Percentiles rank a stretch among this genome's conserved stretches.
Conservation (phyloP, 2,797 vertebrate species). For the Lateolabrax maculatus region DNA sequence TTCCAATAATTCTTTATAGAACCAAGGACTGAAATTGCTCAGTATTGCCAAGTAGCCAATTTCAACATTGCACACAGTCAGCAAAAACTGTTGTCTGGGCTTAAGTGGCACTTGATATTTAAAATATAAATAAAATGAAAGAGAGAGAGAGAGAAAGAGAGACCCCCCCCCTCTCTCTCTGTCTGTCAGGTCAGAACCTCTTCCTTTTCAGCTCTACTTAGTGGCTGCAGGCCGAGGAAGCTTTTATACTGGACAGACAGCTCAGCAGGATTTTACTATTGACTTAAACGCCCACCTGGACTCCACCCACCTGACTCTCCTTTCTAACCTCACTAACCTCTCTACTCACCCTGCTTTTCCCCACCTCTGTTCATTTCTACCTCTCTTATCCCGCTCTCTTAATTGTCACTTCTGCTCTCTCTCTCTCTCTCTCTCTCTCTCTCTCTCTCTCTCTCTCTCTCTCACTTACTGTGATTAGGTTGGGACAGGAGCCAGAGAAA, state of each 20-base stretch:
- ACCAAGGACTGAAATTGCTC: constrained; percentile 30
- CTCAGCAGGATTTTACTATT: constrained; percentile 67
- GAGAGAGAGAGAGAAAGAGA: constrained; percentile 21
- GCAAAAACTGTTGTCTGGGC: constrained; percentile 66
- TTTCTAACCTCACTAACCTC: constrained; percentile 21
- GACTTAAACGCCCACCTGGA: constrained; percentile 55
- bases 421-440: neutral
- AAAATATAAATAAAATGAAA: constrained; percentile 69
- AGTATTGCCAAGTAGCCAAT: constrained; percentile 69
- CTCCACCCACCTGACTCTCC: constrained; percentile 38
- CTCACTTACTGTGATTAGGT: constrained; percentile 68
- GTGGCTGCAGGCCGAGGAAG: constrained; percentile 53
- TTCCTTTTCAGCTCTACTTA: constrained; percentile 36
- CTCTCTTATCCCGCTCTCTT: neutral
- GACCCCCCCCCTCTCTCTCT: neutral
- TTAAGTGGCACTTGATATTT: constrained; percentile 69
- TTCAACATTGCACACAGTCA: constrained; percentile 64
- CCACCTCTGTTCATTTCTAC: neutral
- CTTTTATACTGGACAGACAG: constrained; percentile 57
- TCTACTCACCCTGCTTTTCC: neutral
- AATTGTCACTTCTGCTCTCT: neutral
- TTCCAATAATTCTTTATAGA: constrained; percentile 58
- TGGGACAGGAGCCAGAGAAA: constrained; percentile 59
- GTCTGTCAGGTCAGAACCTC: constrained; percentile 31
- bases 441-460: neutral